Conservation (phyloP, 2,888 invertebrate genomes). For the Brachylomia viminalis region DNA sequence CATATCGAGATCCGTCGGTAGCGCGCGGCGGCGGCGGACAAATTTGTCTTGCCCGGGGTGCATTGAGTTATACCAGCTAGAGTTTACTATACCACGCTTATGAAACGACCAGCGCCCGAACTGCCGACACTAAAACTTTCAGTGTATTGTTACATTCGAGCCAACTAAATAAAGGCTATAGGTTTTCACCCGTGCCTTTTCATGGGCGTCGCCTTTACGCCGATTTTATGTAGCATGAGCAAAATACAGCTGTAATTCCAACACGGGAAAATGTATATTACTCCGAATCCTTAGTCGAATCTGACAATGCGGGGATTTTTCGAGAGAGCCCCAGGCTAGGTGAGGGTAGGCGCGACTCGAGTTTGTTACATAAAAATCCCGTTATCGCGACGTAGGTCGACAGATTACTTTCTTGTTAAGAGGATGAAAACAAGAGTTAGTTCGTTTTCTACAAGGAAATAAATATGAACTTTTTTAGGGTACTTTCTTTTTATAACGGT, state of each 20-base stretch:
- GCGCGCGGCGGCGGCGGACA: conserved; percentile 59
- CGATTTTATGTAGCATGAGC: conserved; percentile 88
- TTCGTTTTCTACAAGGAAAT: conserved; percentile 86
- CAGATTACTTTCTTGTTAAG: conserved; percentile 91
- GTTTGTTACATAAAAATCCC: conserved; percentile 90
- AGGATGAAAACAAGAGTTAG: conserved; percentile 89
- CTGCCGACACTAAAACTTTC: conserved; percentile 86
- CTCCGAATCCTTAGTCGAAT: conserved; percentile 87
- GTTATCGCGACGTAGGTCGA: conserved; percentile 89
- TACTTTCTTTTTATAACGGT: conserved; percentile 77
- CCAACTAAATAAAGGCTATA: conserved; percentile 86
- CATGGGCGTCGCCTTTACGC: conserved; percentile 86
- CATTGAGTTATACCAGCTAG: conserved; percentile 75
- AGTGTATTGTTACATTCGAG: conserved; percentile 85
- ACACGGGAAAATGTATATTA: conserved; percentile 89
- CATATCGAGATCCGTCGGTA: conserved; percentile 67
- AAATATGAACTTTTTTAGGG: conserved; percentile 84
- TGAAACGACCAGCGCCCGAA: conserved; percentile 78
- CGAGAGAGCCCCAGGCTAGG: conserved; percentile 87
- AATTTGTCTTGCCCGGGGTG: conserved; percentile 78
- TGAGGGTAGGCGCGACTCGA: conserved; percentile 89
- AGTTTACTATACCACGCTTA: conserved; percentile 80
- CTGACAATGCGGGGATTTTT: conserved; percentile 88
- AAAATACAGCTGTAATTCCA: conserved; percentile 88
- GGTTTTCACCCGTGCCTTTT: conserved; percentile 81